Evolutionary conservation across 2,888 invertebrate species (phyloP), one percentile per base, ranked within the genome.

Genomic region (Cryptocheilus praepositus): DNA sequence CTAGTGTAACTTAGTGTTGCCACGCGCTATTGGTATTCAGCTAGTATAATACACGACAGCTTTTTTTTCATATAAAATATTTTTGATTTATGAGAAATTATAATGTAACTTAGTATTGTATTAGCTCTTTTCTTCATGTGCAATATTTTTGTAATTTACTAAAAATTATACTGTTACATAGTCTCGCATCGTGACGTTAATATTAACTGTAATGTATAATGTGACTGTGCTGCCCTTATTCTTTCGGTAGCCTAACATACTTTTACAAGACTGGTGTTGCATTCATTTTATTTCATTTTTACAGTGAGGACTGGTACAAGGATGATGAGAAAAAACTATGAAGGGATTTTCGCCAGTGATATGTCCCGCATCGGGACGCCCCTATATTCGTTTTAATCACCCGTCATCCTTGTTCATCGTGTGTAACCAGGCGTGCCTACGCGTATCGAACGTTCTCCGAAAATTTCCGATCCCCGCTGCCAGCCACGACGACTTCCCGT

Each of bases 241-340:
- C n/a, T n/a, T n/a, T n/a, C n/a, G n/a, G n/a, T n/a, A n/a, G n/a
- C n/a, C n/a, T n/a, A n/a, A n/a, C n/a, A n/a, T n/a, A n/a, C n/a
- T 15, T 18, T 44, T 44, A 11, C n/a, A 60, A 36, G 0, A 16
- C 2, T 19, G 36, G 7, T 19, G 8, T 1, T 43, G 55, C 19
- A 22, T 15, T 55, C n/a, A 11, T 15, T 36, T 1, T 28, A 4
- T 45, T 25, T 62, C 25, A 43, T 64, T 61, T 61, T 69, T 70
- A 16, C 83, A 90, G 95, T 84, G 95, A 96, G 92, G 95, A 96
- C 86, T 96, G 96, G 96, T 96, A 95, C 92, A 95, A 95, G 89
- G 95, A 95, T 74, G 95, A 95, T 64, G 93, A 93, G 67, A 85
- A 86, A 77, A 86, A 88, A 73, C 78, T 82, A 64, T 88, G 74